These are phyloP conservation scores for Galeopsomyia nigrocyanea DNA, from an alignment of 2,888 invertebrate genomes.

Conservation along the genomic window DNA sequence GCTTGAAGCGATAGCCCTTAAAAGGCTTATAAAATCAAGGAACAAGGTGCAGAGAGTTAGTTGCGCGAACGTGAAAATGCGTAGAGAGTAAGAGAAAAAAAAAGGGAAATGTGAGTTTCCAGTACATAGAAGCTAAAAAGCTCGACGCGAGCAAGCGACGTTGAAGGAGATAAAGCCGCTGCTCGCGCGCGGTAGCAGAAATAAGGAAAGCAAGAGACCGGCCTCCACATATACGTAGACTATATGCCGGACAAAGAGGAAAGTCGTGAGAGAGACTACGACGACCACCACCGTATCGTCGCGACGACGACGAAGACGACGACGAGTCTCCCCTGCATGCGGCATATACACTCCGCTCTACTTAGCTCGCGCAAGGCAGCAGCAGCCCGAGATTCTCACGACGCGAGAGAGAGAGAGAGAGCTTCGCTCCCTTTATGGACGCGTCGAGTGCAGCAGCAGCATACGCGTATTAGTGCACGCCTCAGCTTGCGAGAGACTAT, in stretches of 20 bases:
- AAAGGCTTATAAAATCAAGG: too few relatives aligned
- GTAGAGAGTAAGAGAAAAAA: background rate
- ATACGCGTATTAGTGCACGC: constrained; percentile 31
- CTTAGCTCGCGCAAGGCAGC: constrained; percentile 53
- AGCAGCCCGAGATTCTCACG: constrained; percentile 59
- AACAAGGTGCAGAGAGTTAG: too few relatives aligned
- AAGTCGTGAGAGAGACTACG: constrained; percentile 49
- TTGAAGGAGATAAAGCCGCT: constrained; percentile 16
- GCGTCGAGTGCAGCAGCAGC: background rate
- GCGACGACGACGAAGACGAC: constrained; percentile 26
- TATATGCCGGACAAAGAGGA: constrained; percentile 26
- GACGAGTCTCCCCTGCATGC: constrained; percentile 41
- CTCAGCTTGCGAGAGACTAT: constrained; percentile 17
- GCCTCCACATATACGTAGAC: background rate
- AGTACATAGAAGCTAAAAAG: constrained; percentile 27
- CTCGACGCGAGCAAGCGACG: constrained; percentile 17
- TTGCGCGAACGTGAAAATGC: background rate
- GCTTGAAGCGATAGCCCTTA: too few relatives aligned
- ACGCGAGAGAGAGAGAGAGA: constrained; percentile 43
- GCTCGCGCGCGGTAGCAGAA: constrained; percentile 5
- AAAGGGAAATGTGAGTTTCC: background rate
- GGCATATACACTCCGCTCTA: constrained; percentile 53
- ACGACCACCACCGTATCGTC: constrained; percentile 41
- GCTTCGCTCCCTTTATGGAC: constrained; percentile 56
- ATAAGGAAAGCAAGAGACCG: constrained; percentile 17